phyloP scores from a whole-genome alignment of 2,113 vertebrate genomes.

The Paradoxurus hermaphroditus region DNA sequence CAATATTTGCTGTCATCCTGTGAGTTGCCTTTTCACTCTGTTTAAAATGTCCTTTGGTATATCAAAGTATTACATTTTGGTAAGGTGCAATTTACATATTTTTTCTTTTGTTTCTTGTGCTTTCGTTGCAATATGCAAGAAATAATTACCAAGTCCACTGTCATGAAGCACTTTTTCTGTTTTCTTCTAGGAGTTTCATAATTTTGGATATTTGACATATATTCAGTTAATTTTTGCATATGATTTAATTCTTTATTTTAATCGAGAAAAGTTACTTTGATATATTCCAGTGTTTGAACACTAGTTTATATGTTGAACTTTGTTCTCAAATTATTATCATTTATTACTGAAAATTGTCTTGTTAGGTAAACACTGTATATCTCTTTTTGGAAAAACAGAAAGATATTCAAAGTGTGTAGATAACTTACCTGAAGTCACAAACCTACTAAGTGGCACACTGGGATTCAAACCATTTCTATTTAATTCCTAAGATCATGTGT shows the following conservation, averaged over 20 bases:
- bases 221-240: background rate
- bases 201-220: background rate
- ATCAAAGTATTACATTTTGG: background rate
- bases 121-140: background rate
- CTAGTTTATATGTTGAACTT: background rate
- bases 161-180: background rate
- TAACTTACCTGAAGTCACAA: background rate
- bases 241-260: background rate
- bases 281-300: background rate
- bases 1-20: background rate
- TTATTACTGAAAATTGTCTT: background rate
- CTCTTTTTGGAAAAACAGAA: background rate
- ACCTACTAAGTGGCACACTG: background rate
- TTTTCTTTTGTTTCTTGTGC: background rate
- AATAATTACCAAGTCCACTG: background rate
- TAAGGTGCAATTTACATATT: background rate
- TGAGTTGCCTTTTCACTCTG: background rate
- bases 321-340: background rate
- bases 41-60: background rate
- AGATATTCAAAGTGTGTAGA: background rate
- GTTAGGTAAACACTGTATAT: background rate
- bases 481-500: background rate
- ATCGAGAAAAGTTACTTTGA: background rate
- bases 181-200: background rate
- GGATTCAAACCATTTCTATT: background rate